A percentile compares a stretch with the other conserved stretches of the same genome.
Conservation (phyloP, 1,140 invertebrate genomes). For the Atopsyche davidsoni region DNA sequence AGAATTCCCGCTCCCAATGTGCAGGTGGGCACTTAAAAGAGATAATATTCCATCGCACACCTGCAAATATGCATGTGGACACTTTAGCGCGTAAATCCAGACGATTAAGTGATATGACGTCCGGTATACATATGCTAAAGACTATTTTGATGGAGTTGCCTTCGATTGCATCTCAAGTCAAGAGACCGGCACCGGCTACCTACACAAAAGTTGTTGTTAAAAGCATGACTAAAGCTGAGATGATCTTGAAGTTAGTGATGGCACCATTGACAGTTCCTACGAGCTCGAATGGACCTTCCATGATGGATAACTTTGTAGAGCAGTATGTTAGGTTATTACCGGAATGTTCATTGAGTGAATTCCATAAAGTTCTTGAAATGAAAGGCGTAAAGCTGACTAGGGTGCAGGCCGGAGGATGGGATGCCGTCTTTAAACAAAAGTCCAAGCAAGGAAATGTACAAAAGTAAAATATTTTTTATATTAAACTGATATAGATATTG, state of each 20-base stretch:
- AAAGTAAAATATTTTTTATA: no score
- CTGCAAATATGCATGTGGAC: no score
- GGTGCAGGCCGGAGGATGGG: constrained; percentile 33
- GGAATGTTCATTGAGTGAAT: constrained; percentile 83
- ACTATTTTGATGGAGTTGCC: constrained; percentile 93
- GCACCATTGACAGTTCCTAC: constrained; percentile 82
- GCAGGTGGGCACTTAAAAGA: no score
- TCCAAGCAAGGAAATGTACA: no score
- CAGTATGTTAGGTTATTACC: constrained; percentile 88
- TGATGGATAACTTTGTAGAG: constrained; percentile 65
- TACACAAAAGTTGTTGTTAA: constrained; percentile 87
- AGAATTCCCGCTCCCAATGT: no score
- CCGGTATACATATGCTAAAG: constrained; percentile 96
- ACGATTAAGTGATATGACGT: no score
- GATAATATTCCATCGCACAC: no score
- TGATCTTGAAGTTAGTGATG: constrained; percentile 98
- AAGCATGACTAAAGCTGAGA: constrained; percentile 96
- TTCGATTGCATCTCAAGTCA: constrained; percentile 81
- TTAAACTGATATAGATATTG: no score
- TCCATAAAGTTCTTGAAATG: constrained; percentile 96
- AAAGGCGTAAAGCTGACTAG: constrained; percentile 63
- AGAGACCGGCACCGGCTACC: constrained; percentile 78
- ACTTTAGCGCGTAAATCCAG: no score
- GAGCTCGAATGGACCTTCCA: no score
- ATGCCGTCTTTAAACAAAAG: constrained; percentile 27